A percentile compares a stretch with the other conserved stretches of the same genome.
Evolutionary conservation across 2,797 vertebrate species (phyloP).

Genomic region (Myoxocephalus aenaeus): DNA sequence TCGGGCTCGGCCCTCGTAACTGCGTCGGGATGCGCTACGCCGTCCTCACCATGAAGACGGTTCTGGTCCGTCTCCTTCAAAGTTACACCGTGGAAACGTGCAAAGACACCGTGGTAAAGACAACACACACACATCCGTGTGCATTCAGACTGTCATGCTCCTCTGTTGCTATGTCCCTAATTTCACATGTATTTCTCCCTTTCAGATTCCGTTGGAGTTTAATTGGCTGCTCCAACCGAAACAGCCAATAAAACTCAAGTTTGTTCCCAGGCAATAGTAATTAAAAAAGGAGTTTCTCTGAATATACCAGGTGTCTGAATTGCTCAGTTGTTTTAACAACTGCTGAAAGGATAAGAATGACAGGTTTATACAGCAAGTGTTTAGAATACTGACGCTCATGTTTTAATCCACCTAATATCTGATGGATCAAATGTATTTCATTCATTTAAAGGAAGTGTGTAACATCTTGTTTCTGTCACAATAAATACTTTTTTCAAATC

Average conservation of each 20-base stretch:
- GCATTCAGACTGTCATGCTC: background rate
- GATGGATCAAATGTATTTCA: background rate
- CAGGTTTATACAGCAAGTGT: background rate
- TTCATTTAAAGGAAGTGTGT: too few species aligned
- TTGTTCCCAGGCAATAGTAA: constrained; percentile 65
- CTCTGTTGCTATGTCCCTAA: background rate
- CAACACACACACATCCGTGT: background rate
- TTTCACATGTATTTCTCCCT: constrained; percentile 19
- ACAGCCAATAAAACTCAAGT: constrained; percentile 63
- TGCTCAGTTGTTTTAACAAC: background rate
- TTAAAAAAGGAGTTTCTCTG: background rate
- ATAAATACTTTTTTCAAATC: too few species aligned
- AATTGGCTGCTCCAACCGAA: constrained; percentile 46
- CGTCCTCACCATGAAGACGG: constrained; percentile 83
- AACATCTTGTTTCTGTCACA: too few species aligned
- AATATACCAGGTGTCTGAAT: background rate
- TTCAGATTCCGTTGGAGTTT: constrained; percentile 69
- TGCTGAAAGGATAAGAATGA: background rate
- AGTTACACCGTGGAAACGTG: constrained; percentile 84
- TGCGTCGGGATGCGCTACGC: constrained; percentile 89
- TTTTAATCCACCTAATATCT: background rate
- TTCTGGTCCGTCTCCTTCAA: constrained; percentile 78
- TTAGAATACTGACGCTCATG: background rate
- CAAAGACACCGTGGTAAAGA: constrained; percentile 84
- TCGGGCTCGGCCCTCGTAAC: constrained; percentile 89